Percentiles rank a stretch among this genome's conserved stretches.
Conservation (phyloP, 2,797 vertebrate species). For the Siniperca undulata region DNA sequence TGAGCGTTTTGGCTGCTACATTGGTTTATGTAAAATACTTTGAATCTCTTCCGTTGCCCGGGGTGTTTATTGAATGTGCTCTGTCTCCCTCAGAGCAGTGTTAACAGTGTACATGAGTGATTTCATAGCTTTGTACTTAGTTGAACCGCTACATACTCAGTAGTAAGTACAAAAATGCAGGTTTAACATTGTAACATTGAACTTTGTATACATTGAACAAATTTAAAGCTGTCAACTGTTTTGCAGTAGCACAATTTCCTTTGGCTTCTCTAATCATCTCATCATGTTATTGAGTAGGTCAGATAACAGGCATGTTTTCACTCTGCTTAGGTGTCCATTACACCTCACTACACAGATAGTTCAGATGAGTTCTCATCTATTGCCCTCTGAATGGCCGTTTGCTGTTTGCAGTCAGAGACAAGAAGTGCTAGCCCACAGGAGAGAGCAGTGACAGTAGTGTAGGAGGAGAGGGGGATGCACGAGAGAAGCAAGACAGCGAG, state of each 20-base stretch:
- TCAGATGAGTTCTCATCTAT: conserved; percentile 27
- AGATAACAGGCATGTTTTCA: conserved; percentile 27
- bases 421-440: conserved; percentile 36
- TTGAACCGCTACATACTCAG: conserved; percentile 4
- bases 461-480: conserved; percentile 38
- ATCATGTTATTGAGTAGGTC: neutral
- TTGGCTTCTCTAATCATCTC: conserved; percentile 13
- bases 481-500: conserved; percentile 28
- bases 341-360: conserved; percentile 24
- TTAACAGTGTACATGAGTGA: conserved; percentile 8
- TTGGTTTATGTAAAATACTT: conserved; percentile 35
- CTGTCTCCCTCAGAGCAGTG: conserved; percentile 5
- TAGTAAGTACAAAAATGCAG: conserved; percentile 7
- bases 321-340: conserved; percentile 37
- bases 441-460: conserved; percentile 21
- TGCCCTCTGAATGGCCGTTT: conserved; percentile 44
- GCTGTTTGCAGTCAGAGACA: conserved; percentile 37
- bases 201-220: neutral
- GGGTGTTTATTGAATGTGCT: conserved; percentile 17
- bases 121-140: conserved; percentile 21
- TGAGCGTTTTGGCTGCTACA: conserved; percentile 3
- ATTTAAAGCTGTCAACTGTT: neutral
- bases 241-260: neutral
- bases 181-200: conserved; percentile 7
- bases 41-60: neutral